Percentiles rank a stretch among this genome's conserved stretches.
phyloP scores from a whole-genome alignment of 2,888 invertebrate genomes.

The Tiliacea aurago region DNA sequence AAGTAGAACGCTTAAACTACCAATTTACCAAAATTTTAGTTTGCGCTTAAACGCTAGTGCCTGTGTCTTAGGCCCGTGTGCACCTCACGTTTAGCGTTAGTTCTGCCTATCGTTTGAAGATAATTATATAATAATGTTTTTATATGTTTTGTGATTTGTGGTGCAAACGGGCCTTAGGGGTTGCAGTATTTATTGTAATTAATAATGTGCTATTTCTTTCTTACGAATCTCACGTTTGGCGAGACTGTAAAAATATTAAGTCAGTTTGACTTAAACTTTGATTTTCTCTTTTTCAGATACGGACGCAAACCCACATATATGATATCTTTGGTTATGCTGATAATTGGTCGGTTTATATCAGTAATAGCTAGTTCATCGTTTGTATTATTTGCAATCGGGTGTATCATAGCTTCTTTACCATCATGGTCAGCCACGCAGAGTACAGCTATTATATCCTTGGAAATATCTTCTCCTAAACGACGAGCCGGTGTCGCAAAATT shows the following conservation, averaged over 20 bases:
- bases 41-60: not conserved
- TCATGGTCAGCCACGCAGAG: slow-evolving; percentile 78
- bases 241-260: not conserved
- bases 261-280: not conserved
- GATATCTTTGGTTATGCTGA: slow-evolving; percentile 72
- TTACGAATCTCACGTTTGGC: not conserved
- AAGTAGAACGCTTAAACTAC: no score
- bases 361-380: slow-evolving; percentile 74
- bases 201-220: not conserved
- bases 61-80: not conserved
- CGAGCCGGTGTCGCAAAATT: slow-evolving; percentile 73
- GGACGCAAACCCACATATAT: slow-evolving; percentile 79
- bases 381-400: slow-evolving; percentile 74
- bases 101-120: not conserved
- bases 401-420: slow-evolving; percentile 75
- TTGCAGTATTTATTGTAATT: not conserved
- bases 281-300: slow-evolving; percentile 73
- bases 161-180: not conserved
- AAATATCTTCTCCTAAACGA: slow-evolving; percentile 77
- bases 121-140: not conserved
- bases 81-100: not conserved
- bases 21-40: not conserved
- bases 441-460: slow-evolving; percentile 76
- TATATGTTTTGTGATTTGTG: not conserved
- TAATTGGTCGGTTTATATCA: slow-evolving; percentile 76